Conservation (phyloP, 2,888 invertebrate species). For the Pyralis farinalis region DNA sequence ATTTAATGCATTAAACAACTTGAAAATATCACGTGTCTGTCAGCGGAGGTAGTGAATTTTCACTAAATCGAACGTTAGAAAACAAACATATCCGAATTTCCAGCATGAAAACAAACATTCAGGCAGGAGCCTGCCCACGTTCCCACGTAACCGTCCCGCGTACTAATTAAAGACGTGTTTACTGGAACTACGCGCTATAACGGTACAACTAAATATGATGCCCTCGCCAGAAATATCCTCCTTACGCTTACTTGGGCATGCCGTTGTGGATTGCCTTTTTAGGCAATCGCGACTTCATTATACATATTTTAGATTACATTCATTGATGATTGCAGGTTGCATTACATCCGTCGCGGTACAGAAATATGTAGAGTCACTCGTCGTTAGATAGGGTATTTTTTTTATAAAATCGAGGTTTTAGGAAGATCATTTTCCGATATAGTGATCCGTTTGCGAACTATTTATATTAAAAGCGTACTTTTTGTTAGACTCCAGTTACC, state of each 20-base stretch:
- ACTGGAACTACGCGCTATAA: conserved; percentile 59
- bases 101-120: conserved; percentile 51
- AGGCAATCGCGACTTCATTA: too few relatives aligned
- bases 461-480: too few relatives aligned
- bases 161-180: conserved; percentile 72
- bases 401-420: too few relatives aligned
- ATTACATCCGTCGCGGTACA: too few relatives aligned
- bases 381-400: too few relatives aligned
- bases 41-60: conserved; percentile 67
- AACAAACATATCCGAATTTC: conserved; percentile 61
- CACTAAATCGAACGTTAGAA: conserved; percentile 59
- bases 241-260: conserved; percentile 42
- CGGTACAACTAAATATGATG: conserved; percentile 60
- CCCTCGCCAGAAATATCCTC: conserved; percentile 57
- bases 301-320: too few relatives aligned
- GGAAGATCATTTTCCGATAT: too few relatives aligned
- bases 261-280: conserved; percentile 43
- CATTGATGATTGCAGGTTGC: too few relatives aligned
- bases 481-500: too few relatives aligned
- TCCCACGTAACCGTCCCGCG: conserved; percentile 46
- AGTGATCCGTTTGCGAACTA: too few relatives aligned
- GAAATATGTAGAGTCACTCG: too few relatives aligned
- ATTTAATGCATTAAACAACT: conserved; percentile 30
- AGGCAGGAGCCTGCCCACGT: conserved; percentile 67
- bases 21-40: conserved; percentile 53